Conservation (phyloP, 2,797 vertebrate genomes). For the Kryptolebias ocellatus region DNA sequence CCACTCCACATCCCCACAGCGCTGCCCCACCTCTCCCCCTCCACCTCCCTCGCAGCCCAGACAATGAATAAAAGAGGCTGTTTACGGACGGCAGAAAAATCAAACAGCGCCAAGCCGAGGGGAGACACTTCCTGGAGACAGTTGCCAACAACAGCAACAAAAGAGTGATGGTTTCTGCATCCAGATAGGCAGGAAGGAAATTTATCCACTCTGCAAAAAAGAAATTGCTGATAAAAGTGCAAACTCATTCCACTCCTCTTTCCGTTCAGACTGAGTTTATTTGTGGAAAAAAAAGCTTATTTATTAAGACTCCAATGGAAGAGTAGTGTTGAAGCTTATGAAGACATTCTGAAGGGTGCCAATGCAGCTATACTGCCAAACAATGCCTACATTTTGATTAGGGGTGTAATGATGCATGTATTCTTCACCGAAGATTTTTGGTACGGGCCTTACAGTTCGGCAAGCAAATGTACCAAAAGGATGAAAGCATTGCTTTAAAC, state of each 20-base stretch:
- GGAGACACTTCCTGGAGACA: constrained; percentile 86
- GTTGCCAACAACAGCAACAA: constrained; percentile 81
- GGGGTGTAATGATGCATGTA: no score
- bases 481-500: no score
- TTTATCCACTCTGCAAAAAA: constrained; percentile 17
- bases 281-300: background rate
- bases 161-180: constrained; percentile 37
- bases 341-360: no score
- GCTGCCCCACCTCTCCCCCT: constrained; percentile 39
- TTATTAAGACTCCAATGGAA: background rate
- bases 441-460: no score
- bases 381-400: no score
- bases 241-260: background rate
- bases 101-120: constrained; percentile 58
- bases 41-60: constrained; percentile 45
- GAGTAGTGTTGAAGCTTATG: background rate
- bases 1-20: constrained; percentile 50
- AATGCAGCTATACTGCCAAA: no score
- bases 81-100: constrained; percentile 72
- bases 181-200: constrained; percentile 44
- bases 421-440: no score
- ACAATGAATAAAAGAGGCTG: constrained; percentile 83
- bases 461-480: no score
- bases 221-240: constrained; percentile 23
- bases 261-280: background rate